These are phyloP conservation scores for Rhodinocichla rosea DNA, from an alignment of 2,113 vertebrate genomes.

Conservation along the genomic window DNA sequence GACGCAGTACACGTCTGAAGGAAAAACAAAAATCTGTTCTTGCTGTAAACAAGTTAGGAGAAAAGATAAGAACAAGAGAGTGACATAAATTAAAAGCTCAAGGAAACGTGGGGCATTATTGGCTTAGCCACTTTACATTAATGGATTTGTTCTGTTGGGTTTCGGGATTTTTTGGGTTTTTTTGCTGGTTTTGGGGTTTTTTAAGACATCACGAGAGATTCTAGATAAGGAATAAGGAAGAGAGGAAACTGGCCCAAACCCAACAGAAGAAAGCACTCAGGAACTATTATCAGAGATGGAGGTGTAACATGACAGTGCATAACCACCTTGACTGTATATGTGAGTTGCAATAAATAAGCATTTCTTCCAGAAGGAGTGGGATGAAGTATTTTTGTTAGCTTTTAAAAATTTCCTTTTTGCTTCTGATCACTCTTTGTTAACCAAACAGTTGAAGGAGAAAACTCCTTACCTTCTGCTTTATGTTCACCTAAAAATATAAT, in stretches of 20 bases:
- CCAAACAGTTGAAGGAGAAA: neutral
- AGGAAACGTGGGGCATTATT: neutral
- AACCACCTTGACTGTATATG: neutral
- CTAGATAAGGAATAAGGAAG: neutral
- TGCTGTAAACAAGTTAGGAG: neutral
- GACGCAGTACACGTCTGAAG: neutral
- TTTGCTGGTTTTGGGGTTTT: accelerated
- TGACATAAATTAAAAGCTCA: neutral
- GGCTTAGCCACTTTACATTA: neutral
- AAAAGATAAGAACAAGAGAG: neutral
- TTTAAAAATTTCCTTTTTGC: neutral
- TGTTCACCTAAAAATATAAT: neutral
- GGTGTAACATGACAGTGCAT: neutral
- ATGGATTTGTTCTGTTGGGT: neutral
- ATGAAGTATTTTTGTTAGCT: neutral
- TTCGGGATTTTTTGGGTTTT: neutral
- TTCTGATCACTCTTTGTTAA: neutral
- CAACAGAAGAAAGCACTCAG: neutral
- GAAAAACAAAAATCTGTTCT: neutral
- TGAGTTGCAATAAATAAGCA: neutral
- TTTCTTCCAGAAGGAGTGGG: neutral
- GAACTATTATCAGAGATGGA: neutral
- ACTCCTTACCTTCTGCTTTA: neutral
- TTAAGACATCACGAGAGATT: neutral
- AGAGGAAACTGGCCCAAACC: neutral